These are phyloP conservation scores for Erpornis zantholeuca DNA, from an alignment of 2,113 vertebrate genomes.

Conservation along the genomic window DNA sequence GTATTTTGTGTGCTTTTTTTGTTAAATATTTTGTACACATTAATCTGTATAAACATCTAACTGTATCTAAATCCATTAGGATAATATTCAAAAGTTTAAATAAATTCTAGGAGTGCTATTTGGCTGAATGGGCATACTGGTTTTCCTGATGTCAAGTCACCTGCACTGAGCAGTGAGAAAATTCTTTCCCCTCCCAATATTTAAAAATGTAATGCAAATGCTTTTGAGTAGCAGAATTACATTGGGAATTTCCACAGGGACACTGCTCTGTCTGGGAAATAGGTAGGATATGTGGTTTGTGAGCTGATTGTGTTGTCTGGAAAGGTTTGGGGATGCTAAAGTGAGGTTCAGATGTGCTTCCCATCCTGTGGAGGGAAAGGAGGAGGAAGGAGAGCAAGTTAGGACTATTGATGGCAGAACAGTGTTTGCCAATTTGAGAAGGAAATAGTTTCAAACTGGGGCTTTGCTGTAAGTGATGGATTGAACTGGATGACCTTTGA, in stretches of 20 bases:
- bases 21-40: not conserved
- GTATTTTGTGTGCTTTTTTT: not conserved
- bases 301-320: not conserved
- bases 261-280: not conserved
- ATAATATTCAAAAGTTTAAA: not conserved
- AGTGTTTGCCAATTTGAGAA: not conserved
- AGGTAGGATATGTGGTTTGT: not conserved
- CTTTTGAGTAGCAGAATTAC: not conserved
- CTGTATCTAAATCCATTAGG: not conserved
- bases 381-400: not conserved
- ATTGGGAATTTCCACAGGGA: not conserved
- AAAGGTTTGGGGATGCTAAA: not conserved
- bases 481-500: not conserved
- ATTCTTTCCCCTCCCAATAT: fast-evolving
- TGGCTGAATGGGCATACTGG: not conserved
- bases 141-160: not conserved
- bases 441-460: not conserved
- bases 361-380: not conserved
- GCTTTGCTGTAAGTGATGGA: not conserved
- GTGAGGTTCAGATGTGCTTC: not conserved
- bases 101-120: not conserved
- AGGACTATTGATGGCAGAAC: not conserved
- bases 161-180: not conserved
- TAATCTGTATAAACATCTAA: not conserved
- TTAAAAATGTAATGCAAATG: not conserved